A percentile compares a stretch with the other conserved stretches of the same genome.
Evolutionary conservation across 2,888 invertebrate genomes (phyloP).

Genomic region (Rhagonycha fulva): DNA sequence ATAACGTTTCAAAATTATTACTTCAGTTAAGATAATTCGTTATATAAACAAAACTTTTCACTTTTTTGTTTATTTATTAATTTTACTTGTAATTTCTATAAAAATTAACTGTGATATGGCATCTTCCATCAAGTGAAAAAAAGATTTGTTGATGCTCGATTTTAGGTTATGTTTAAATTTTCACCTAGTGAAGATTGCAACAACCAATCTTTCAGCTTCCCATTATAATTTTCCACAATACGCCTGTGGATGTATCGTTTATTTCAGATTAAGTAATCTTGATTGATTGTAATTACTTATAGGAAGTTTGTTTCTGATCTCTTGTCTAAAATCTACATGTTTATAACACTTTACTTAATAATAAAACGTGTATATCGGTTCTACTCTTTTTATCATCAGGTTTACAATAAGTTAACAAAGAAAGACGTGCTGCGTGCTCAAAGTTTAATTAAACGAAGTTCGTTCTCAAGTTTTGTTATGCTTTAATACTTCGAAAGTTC

Average conservation of each 20-base stretch:
- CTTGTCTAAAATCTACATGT: conserved; percentile 53
- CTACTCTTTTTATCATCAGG: conserved; percentile 14
- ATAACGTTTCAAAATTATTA: neutral
- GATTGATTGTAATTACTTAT: conserved; percentile 56
- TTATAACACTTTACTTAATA: conserved; percentile 29
- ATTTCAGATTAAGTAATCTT: conserved; percentile 45
- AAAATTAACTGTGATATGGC: neutral
- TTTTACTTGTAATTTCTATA: neutral
- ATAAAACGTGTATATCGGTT: conserved; percentile 10
- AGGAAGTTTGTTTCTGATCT: conserved; percentile 55
- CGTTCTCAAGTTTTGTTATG: conserved; percentile 51
- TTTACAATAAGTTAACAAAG: conserved; percentile 6
- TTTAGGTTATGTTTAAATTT: neutral
- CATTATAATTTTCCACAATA: conserved; percentile 26
- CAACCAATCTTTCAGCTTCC: conserved; percentile 9
- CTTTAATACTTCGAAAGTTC: conserved; percentile 52
- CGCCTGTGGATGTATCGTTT: conserved; percentile 34
- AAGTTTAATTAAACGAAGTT: conserved; percentile 34
- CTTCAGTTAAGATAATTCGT: neutral
- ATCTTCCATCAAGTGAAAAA: neutral
- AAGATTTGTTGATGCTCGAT: neutral
- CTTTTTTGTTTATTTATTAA: neutral
- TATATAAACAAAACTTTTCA: neutral
- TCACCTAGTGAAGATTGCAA: neutral
- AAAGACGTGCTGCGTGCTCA: conserved; percentile 6